These are phyloP conservation scores for Agriopis marginaria DNA, from an alignment of 2,888 invertebrate species.

Conservation along the genomic window DNA sequence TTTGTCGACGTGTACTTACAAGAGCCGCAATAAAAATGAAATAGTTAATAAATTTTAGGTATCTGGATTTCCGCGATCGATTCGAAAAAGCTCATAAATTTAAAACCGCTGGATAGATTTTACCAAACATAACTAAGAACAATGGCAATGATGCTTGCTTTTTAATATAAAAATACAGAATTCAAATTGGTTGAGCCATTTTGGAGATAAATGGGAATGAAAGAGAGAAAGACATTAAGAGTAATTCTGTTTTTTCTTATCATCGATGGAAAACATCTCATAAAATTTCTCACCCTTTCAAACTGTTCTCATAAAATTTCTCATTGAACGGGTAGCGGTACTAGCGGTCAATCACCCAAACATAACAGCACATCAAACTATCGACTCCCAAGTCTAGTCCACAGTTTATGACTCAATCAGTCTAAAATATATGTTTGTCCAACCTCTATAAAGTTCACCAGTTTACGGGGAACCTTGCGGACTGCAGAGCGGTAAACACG, in stretches of 20 bases:
- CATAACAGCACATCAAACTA: slow-evolving; percentile 29
- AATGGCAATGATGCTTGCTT: no score
- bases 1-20: no score
- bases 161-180: no score
- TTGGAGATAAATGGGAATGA: no score
- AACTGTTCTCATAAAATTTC: not conserved
- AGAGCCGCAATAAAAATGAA: no score
- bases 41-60: no score
- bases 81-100: no score
- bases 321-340: not conserved
- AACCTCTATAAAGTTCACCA: slow-evolving; percentile 63
- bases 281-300: not conserved
- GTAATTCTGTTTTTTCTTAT: not conserved
- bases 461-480: slow-evolving; percentile 50
- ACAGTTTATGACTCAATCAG: slow-evolving; percentile 52
- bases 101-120: no score
- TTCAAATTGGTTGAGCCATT: no score
- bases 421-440: slow-evolving; percentile 56
- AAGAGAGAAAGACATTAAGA: no score
- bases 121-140: no score
- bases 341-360: slow-evolving; percentile 1
- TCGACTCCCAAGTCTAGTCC: slow-evolving; percentile 31
- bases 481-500: slow-evolving; percentile 39
- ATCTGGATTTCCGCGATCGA: no score
- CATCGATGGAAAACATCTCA: not conserved